Conservation (phyloP, 2,888 invertebrate species). For the Agrotis ipsilon region DNA sequence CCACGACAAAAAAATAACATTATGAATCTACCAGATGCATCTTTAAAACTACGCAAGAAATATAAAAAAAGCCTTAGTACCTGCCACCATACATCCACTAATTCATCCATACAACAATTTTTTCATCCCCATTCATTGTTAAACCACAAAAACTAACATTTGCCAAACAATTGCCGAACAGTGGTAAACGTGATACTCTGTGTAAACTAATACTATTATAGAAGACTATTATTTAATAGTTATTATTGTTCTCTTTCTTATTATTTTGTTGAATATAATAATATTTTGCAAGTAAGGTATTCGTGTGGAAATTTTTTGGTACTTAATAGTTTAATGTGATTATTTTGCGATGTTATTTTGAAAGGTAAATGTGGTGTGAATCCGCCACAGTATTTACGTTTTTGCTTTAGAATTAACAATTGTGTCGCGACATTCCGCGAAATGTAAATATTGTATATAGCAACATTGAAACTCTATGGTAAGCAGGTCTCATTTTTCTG, state of each 20-base stretch:
- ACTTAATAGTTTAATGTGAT: conserved; percentile 48
- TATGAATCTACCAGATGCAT: neutral
- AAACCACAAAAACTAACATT: conserved; percentile 54
- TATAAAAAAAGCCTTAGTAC: conserved; percentile 20
- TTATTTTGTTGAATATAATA: conserved; percentile 52
- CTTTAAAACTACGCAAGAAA: neutral
- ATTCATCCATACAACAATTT: conserved; percentile 38
- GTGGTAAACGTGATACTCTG: conserved; percentile 51
- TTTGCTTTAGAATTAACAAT: neutral
- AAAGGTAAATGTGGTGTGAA: conserved; percentile 22
- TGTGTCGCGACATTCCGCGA: too few species aligned
- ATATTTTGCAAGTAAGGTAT: conserved; percentile 76
- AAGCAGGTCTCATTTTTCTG: too few species aligned
- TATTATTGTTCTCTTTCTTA: conserved; percentile 51
- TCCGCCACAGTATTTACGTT: conserved; percentile 15
- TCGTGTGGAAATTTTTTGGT: conserved; percentile 64
- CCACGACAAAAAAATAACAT: too few species aligned
- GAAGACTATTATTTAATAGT: conserved; percentile 26
- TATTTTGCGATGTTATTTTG: conserved; percentile 19
- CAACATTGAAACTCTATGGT: too few species aligned
- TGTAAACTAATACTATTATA: conserved; percentile 68
- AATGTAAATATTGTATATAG: too few species aligned
- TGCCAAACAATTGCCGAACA: conserved; percentile 44
- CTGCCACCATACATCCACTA: conserved; percentile 41
- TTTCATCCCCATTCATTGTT: conserved; percentile 44